phyloP scores from a whole-genome alignment of 1,140 invertebrate species.

The Drosophila ercepeae region DNA sequence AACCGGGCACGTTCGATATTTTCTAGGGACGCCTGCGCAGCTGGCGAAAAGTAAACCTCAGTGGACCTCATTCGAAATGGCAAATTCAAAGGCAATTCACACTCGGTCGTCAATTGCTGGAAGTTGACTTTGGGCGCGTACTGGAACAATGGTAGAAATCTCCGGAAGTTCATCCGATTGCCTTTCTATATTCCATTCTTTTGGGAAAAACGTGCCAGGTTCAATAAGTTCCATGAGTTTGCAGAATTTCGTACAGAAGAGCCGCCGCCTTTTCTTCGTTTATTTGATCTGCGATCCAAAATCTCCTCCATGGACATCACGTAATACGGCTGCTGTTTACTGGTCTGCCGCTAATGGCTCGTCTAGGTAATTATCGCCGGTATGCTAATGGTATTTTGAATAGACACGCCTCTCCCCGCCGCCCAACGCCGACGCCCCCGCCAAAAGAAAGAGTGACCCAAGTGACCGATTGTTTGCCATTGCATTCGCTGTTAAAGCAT shows the following conservation, averaged over 20 bases:
- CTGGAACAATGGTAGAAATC: slow-evolving; percentile 35
- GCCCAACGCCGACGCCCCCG: background rate
- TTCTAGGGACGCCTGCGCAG: slow-evolving; percentile 62
- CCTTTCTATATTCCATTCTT: slow-evolving; percentile 1
- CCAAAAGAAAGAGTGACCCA: slow-evolving; percentile 17
- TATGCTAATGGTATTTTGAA: slow-evolving; percentile 80
- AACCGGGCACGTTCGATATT: slow-evolving; percentile 55
- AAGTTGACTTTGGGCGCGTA: slow-evolving; percentile 76
- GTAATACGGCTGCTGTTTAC: slow-evolving; percentile 75
- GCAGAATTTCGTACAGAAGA: slow-evolving; percentile 32
- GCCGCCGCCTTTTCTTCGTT: slow-evolving; percentile 15
- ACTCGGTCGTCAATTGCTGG: slow-evolving; percentile 72
- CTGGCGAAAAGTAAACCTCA: slow-evolving; percentile 51
- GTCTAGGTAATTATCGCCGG: slow-evolving; percentile 64
- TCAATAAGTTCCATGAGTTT: slow-evolving; percentile 55
- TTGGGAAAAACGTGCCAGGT: slow-evolving; percentile 41
- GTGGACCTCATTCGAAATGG: slow-evolving; percentile 28
- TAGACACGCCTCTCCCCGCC: slow-evolving; percentile 18
- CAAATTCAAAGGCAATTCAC: slow-evolving; percentile 79
- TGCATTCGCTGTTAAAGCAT: slow-evolving; percentile 65
- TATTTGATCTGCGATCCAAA: slow-evolving; percentile 44
- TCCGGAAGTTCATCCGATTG: slow-evolving; percentile 58
- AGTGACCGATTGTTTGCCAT: slow-evolving; percentile 55
- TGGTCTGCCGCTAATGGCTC: slow-evolving; percentile 66
- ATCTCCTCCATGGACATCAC: slow-evolving; percentile 50